A percentile compares a stretch with the other conserved stretches of the same genome.
phyloP scores from a whole-genome alignment of 92 coral and sea anemone genomes.

The Porites evermanni region DNA sequence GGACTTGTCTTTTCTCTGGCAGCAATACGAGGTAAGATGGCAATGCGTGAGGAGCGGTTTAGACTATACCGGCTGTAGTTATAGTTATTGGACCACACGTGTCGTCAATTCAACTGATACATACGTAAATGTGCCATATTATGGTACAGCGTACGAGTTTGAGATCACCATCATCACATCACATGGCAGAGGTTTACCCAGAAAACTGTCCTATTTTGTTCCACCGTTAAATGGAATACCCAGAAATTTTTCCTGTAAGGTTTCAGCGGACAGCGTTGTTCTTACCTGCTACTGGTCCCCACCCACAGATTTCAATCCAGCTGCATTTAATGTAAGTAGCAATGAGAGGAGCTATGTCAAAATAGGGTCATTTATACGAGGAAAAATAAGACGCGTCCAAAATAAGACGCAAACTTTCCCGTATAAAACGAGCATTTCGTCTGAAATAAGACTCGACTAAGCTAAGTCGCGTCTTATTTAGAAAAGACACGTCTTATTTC shows the following conservation, averaged over 20 bases:
- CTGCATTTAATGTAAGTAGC: conserved; percentile 39
- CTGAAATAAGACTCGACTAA: too few species aligned
- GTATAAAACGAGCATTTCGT: too few species aligned
- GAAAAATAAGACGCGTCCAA: too few species aligned
- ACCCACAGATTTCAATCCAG: conserved; percentile 20
- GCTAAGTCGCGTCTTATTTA: too few species aligned
- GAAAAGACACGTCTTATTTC: too few species aligned
- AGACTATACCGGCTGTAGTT: too few species aligned
- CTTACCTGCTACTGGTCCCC: conserved; percentile 15
- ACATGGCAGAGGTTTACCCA: conserved; percentile 13
- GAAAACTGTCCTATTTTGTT: background rate
- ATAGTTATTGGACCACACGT: background rate
- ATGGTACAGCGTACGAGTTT: background rate
- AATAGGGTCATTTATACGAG: too few species aligned
- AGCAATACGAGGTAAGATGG: conserved; percentile 16
- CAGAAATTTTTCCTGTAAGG: background rate
- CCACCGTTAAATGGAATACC: background rate
- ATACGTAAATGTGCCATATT: background rate
- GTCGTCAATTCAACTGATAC: background rate
- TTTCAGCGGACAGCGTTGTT: background rate
- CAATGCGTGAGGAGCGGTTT: too few species aligned
- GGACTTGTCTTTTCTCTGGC: background rate
- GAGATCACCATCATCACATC: background rate
- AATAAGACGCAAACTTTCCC: too few species aligned
- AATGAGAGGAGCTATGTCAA: background rate